Conservation (phyloP, 2,113 vertebrate genomes). For the Solenodon paradoxus region DNA sequence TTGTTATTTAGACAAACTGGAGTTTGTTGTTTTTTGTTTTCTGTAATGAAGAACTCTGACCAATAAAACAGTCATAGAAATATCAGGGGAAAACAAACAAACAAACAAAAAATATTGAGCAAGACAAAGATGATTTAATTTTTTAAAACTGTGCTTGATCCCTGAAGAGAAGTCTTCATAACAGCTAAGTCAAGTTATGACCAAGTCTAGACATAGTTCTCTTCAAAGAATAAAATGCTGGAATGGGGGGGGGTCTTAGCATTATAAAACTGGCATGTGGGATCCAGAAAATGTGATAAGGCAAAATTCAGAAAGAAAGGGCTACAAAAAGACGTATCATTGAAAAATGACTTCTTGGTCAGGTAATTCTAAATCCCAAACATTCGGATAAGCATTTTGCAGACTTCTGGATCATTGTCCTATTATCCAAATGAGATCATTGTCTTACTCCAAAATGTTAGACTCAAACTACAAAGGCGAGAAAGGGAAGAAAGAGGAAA, state of each 20-base stretch:
- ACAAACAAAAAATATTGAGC: too few species aligned
- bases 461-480: too few species aligned
- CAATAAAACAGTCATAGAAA: neutral
- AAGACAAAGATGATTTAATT: neutral
- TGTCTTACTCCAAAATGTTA: too few species aligned
- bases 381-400: neutral
- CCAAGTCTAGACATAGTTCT: neutral
- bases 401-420: neutral
- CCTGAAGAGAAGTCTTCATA: neutral
- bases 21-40: neutral
- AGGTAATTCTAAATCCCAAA: neutral
- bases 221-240: neutral
- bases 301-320: neutral
- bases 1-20: neutral
- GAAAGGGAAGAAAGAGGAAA: too few species aligned
- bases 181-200: neutral
- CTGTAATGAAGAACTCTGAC: neutral
- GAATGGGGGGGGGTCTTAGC: neutral
- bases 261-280: neutral
- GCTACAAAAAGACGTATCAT: neutral
- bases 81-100: neutral
- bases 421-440: neutral
- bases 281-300: too few species aligned
- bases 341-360: neutral
- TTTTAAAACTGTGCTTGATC: neutral